Evolutionary conservation across 2,797 vertebrate species (phyloP), one percentile per base, ranked within the genome.

Genomic region (Gorsachius magnificus): DNA sequence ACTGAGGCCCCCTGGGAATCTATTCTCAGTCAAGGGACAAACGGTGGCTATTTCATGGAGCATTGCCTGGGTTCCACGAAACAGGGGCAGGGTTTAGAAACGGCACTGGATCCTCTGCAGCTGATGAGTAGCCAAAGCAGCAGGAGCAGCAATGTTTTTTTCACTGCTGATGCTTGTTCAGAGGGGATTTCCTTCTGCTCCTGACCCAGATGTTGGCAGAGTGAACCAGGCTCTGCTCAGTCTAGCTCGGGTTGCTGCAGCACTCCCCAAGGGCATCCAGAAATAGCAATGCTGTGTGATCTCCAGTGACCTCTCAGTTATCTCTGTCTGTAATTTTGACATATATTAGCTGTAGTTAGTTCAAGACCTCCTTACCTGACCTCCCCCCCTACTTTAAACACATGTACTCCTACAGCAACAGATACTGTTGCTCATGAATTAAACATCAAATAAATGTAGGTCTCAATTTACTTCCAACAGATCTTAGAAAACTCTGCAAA

Each of bases 301-400:
- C 81, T 74, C 60, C 88, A 60, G 51, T 82, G 89, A 93, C 83
- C 81, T 86, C 60, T 18, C 21, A 13, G 68, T 85, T 91, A 92
- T 35, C 83, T 94, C 68, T 28, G 36, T 41, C 58, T 80, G 48
- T 95, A 93, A 93, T 96, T 94, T 74, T 64, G 71, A 91, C 64
- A 64, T 46, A 19, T n/a, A 87, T 80, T 91, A 89, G 29, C 63
- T 69, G 29, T 22, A 88, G 69, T 79, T 81, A 82, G 74, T 54
- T 89, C 66, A 87, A 86, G 80, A 87, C 60, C 90, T 91, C 53
- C 31, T 80, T 57, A 53, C 69, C 71, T 75, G 56, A 77, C 45
- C 68, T 93, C 9, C 4, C 29, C 20, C 26, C 58, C 24, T 64
- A n/a, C 28, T 83, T 87, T 38, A 76, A 79, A 87, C 16, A n/a